Conservation (phyloP, 2,113 vertebrate genomes). For the Tringa solitaria region DNA sequence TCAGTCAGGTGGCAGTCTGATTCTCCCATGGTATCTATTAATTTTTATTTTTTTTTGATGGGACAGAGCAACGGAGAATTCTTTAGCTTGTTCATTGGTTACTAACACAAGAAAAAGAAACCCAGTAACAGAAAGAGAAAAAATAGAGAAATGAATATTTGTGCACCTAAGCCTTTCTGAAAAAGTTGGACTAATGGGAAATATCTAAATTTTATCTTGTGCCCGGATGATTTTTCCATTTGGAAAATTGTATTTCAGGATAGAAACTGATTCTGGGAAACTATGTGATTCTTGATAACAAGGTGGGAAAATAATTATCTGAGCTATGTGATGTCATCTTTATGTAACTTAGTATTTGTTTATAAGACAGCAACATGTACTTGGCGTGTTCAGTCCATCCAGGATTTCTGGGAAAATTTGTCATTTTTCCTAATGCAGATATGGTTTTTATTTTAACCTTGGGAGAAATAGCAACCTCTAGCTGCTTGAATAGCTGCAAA, state of each 20-base stretch:
- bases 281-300: not conserved
- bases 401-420: not conserved
- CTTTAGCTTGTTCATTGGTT: not conserved
- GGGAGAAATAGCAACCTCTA: not conserved
- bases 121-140: not conserved
- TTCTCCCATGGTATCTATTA: constrained; percentile 13
- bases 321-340: not conserved
- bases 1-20: constrained; percentile 36
- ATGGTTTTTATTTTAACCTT: constrained; percentile 1
- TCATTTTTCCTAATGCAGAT: not conserved
- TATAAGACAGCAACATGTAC: not conserved
- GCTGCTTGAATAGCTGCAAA: not conserved
- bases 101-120: not conserved
- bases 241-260: not conserved
- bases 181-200: not conserved
- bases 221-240: not conserved
- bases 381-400: not conserved
- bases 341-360: not conserved
- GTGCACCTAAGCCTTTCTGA: not conserved
- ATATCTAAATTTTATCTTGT: not conserved
- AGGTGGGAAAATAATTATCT: not conserved
- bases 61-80: not conserved
- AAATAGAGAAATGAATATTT: not conserved
- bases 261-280: not conserved
- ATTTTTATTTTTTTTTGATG: not conserved